Conservation (phyloP, 2,797 vertebrate species). For the Fistularia tabacaria region DNA sequence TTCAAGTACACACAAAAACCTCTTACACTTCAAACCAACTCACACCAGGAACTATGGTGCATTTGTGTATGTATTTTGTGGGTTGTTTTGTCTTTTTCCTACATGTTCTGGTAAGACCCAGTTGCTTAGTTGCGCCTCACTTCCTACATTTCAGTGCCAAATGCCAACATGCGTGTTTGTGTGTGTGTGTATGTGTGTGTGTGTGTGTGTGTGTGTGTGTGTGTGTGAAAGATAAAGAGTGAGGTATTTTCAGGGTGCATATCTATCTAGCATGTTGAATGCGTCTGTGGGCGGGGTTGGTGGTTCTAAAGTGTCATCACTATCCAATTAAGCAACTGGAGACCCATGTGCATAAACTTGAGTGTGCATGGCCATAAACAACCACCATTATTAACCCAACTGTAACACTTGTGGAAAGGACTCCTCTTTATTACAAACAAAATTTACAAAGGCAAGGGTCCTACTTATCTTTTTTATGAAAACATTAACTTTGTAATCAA, state of each 20-base stretch:
- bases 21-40: too few species aligned
- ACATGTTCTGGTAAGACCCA: conserved; percentile 18
- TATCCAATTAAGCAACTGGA: conserved; percentile 10
- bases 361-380: background rate
- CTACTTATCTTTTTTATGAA: background rate
- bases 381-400: conserved; percentile 25
- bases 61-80: background rate
- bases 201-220: conserved; percentile 1
- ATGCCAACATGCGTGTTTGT: background rate
- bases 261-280: too few species aligned
- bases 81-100: conserved; percentile 17
- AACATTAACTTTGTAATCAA: too few species aligned
- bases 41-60: background rate
- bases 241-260: too few species aligned
- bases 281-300: too few species aligned
- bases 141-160: conserved; percentile 40
- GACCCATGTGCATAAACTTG: background rate
- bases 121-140: conserved; percentile 35
- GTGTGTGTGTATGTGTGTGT: background rate
- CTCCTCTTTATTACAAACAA: background rate
- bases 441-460: background rate
- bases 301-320: conserved; percentile 38
- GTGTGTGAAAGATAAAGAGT: background rate
- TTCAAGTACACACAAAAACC: conserved; percentile 2
- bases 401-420: conserved; percentile 27